Evolutionary conservation across 2,797 vertebrate species (phyloP).

Genomic region (Decapterus maruadsi): DNA sequence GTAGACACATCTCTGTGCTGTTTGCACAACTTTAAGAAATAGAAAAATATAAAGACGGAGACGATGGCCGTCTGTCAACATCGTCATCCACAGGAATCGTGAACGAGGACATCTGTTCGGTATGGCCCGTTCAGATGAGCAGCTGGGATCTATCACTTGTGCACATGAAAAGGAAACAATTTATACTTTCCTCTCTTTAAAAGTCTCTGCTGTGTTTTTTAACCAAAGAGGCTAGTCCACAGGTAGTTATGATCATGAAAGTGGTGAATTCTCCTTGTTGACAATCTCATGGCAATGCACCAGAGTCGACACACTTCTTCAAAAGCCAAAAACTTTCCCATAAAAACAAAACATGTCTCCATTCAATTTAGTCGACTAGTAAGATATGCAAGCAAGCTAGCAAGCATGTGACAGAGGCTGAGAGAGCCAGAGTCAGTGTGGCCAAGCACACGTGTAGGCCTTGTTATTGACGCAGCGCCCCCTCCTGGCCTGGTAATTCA

Average conservation of each 20-base stretch:
- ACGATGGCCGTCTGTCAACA: neutral
- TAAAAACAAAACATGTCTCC: no score
- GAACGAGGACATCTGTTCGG: constrained; percentile 22
- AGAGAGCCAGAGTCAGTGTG: no score
- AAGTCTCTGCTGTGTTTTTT: neutral
- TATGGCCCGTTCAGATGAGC: constrained; percentile 9
- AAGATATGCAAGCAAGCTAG: no score
- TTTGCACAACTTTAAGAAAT: neutral
- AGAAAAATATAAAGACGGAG: neutral
- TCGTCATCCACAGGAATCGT: neutral
- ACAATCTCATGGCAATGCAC: neutral
- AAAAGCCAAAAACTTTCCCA: neutral
- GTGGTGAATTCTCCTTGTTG: neutral
- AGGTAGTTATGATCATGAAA: neutral
- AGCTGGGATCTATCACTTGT: constrained; percentile 11
- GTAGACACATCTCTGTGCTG: neutral
- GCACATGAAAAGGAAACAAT: neutral
- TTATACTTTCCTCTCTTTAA: neutral
- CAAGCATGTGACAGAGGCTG: no score
- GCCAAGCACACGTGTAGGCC: no score
- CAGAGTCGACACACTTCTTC: neutral
- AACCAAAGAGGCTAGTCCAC: neutral
- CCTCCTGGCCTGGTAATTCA: no score
- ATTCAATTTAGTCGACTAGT: no score
- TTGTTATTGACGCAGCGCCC: no score